A percentile compares a stretch with the other conserved stretches of the same genome.
Conservation (phyloP, 2,888 invertebrate species). For the Parnassius glacialis region DNA sequence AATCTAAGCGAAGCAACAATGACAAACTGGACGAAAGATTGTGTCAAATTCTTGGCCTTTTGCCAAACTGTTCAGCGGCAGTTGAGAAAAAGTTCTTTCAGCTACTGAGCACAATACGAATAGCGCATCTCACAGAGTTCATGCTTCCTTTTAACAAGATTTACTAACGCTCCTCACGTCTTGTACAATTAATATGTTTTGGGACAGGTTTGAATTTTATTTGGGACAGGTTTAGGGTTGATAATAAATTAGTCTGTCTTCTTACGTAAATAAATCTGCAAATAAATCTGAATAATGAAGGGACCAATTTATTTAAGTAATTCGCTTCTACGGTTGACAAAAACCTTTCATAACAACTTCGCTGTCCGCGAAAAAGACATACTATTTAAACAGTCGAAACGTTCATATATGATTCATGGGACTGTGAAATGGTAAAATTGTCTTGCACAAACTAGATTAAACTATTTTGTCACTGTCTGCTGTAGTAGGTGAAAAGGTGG, state of each 20-base stretch:
- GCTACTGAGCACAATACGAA: constrained; percentile 7
- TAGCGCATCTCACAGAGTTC: constrained; percentile 9
- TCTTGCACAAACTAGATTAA: too few species aligned
- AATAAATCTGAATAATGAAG: constrained; percentile 1
- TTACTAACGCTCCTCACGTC: constrained; percentile 2
- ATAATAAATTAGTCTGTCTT: constrained; percentile 3
- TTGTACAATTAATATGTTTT: background rate
- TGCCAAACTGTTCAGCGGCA: constrained; percentile 59
- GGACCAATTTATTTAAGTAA: background rate
- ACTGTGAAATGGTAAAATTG: too few species aligned
- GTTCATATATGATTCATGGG: too few species aligned
- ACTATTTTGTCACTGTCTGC: too few species aligned
- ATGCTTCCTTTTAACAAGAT: constrained; percentile 4
- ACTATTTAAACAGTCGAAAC: too few species aligned
- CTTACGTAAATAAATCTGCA: constrained; percentile 11
- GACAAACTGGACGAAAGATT: constrained; percentile 38
- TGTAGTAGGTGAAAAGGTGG: too few species aligned
- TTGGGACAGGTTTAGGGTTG: constrained; percentile 1
- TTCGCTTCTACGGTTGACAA: too few species aligned
- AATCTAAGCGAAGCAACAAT: constrained; percentile 29
- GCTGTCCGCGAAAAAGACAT: too few species aligned
- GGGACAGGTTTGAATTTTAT: constrained; percentile 1
- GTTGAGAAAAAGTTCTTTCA: constrained; percentile 35
- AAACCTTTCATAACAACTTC: too few species aligned
- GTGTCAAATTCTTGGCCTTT: constrained; percentile 51